Evolutionary conservation across 2,113 vertebrate species (phyloP), one percentile per base, ranked within the genome.

Genomic region (Prietella phreatophila): DNA sequence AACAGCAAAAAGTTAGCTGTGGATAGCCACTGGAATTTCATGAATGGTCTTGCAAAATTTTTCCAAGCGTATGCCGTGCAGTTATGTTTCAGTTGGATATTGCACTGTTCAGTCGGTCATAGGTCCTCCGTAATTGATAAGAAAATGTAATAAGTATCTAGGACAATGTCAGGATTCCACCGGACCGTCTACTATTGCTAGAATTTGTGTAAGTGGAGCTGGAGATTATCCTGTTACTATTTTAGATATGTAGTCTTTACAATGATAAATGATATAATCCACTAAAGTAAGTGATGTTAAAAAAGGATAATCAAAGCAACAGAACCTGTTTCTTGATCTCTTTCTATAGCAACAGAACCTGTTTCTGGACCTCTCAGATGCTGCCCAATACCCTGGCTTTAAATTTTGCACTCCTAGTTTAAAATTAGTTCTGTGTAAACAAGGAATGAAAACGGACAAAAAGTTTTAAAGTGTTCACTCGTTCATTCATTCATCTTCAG

Each of bases 111-210:
- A 60, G 55, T 78, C 25, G 42, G 61, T n/a, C 60, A 83, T 11
- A 83, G 71, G 27, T 86, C n/a, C 22, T 42, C 75, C 58, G 88
- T 84, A 81, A 78, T 78, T 56, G 56, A 82, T 58, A 82, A 91
- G 83, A 85, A 78, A n/a, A 58, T 9, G 50, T 27, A 81, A 81
- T 86, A 88, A 20, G 15, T 79, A 60, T 87, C 73, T 76, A n/a
- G 85, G 53, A 39, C 58, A 53, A 87, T 36, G n/a, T 82, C 50
- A 39, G 56, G 82, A 42, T 39, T 88, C 67, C 42, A 60, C 39
- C 27, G 30, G 73, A 22, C 50, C 27, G 39, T 85, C 17, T 1
- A 14, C 7, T 42, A 36, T 82, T 58, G 53, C 50, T 84, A 10
- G 3, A 56, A 17, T 7, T 71, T 69, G 63, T 73, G 65, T 75